Evolutionary conservation across 1,140 invertebrate genomes (phyloP).

Genomic region (Nephotettix cincticeps): DNA sequence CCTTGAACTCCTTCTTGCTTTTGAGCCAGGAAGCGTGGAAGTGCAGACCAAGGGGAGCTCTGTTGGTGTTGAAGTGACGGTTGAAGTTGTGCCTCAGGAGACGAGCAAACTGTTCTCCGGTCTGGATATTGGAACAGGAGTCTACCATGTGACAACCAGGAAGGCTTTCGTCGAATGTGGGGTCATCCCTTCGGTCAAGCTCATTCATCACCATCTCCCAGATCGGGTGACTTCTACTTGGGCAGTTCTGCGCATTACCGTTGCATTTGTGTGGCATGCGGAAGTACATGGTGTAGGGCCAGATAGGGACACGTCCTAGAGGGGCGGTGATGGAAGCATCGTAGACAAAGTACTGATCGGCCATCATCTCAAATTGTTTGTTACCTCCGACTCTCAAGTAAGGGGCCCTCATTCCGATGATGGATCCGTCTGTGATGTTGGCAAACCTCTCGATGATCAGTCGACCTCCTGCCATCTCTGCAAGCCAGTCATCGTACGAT

Average conservation of each 20-base stretch:
- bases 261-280: conserved; percentile 94
- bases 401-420: conserved; percentile 86
- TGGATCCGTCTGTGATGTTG: conserved; percentile 87
- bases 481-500: conserved; percentile 88
- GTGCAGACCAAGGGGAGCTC: conserved; percentile 90
- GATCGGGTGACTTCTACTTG: conserved; percentile 80
- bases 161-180: conserved; percentile 85
- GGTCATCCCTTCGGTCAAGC: conserved; percentile 86
- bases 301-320: conserved; percentile 83
- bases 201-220: conserved; percentile 98
- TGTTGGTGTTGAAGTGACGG: conserved; percentile 88
- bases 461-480: conserved; percentile 93
- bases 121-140: conserved; percentile 89
- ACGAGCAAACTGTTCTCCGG: conserved; percentile 82
- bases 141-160: conserved; percentile 94
- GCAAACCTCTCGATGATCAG: conserved; percentile 85
- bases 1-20: conserved; percentile 90
- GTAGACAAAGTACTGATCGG: conserved; percentile 92
- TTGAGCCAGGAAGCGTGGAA: conserved; percentile 96
- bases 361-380: conserved; percentile 95
- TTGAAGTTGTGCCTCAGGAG: conserved; percentile 92
- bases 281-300: conserved; percentile 95
- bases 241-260: conserved; percentile 89
- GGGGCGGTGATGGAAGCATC: conserved; percentile 92
- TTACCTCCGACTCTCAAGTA: conserved; percentile 90